Conservation (phyloP, 2,113 vertebrate species). For the Leucopsar rothschildi region DNA sequence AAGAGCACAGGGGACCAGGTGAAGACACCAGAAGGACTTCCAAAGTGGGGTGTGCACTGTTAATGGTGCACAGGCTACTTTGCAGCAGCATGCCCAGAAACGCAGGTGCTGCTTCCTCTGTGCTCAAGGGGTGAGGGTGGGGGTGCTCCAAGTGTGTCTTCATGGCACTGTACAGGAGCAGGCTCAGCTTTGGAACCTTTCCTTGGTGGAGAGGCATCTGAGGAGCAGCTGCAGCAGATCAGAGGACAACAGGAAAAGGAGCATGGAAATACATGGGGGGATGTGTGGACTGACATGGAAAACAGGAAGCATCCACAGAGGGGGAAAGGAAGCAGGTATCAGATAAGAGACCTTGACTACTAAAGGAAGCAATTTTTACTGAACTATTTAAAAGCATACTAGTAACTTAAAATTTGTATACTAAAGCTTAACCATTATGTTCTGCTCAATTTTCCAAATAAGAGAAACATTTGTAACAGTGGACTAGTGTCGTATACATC, state of each 20-base stretch:
- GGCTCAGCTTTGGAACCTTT: background rate
- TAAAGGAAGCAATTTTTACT: background rate
- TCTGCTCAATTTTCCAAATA: background rate
- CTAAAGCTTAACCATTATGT: background rate
- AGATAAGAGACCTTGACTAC: constrained; percentile 11
- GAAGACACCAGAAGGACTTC: background rate
- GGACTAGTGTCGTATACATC: background rate
- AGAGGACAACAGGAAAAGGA: constrained; percentile 32
- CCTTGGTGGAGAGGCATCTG: background rate
- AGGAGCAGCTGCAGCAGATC: constrained; percentile 31
- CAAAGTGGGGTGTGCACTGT: no score
- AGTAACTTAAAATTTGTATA: background rate
- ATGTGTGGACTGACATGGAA: background rate
- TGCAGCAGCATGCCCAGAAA: background rate
- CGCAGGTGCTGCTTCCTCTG: background rate
- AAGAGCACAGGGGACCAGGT: background rate
- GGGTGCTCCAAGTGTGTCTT: rapidly evolving
- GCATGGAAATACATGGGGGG: background rate
- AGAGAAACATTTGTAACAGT: background rate
- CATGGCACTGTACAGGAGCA: background rate
- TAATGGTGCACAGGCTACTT: background rate
- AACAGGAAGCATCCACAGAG: constrained; percentile 24
- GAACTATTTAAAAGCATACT: background rate
- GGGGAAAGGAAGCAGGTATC: constrained; percentile 32
- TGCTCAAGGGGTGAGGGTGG: background rate